Conservation (phyloP, 35 echinoderm and acorn worm species). For the Holothuria glaberrima region DNA sequence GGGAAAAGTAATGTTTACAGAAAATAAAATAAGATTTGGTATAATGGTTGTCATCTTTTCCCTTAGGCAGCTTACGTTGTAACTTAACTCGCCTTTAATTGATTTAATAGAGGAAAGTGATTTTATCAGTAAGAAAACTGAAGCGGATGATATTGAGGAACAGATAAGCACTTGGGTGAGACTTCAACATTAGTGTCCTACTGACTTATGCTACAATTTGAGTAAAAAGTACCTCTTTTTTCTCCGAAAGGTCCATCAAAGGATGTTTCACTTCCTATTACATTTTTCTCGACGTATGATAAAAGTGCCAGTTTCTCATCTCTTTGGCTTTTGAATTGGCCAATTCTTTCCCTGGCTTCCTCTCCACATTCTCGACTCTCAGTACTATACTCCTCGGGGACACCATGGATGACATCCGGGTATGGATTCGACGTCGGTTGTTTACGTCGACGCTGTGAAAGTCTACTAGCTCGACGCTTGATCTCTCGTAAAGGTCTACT, state of each 20-base stretch:
- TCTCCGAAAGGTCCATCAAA: conserved; percentile 76
- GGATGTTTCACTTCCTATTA: conserved; percentile 76
- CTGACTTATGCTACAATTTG: background rate
- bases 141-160: too few relatives aligned
- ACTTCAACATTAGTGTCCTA: background rate
- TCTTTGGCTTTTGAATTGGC: background rate
- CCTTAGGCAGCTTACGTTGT: too few relatives aligned
- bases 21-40: too few relatives aligned
- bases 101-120: too few relatives aligned
- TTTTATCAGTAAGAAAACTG: too few relatives aligned
- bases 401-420: conserved; percentile 12
- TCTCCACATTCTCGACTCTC: background rate
- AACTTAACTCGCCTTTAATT: too few relatives aligned
- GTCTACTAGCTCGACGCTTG: conserved; percentile 9
- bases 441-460: background rate
- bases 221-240: conserved; percentile 65
- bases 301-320: conserved; percentile 56
- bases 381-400: background rate
- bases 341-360: background rate
- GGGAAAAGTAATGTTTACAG: too few relatives aligned
- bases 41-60: too few relatives aligned
- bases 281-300: conserved; percentile 73
- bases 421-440: background rate
- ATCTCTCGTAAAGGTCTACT: conserved; percentile 17
- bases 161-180: too few relatives aligned